These are phyloP conservation scores for Neodiprion virginianus DNA, from an alignment of 1,140 invertebrate species.

Conservation along the genomic window DNA sequence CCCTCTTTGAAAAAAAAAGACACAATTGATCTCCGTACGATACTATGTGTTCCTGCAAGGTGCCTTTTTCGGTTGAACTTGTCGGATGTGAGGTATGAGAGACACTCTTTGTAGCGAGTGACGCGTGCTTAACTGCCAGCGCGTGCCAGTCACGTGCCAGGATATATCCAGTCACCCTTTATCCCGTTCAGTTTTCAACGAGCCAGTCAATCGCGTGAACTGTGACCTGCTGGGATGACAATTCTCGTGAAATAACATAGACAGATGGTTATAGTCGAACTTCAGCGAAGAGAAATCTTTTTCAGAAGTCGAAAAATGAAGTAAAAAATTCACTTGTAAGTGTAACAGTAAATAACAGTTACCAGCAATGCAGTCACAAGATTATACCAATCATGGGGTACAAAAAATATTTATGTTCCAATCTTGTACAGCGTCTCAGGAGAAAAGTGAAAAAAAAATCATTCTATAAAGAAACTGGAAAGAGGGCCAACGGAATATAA, in stretches of 20 bases:
- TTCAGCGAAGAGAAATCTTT: too few relatives aligned
- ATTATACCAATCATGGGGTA: too few relatives aligned
- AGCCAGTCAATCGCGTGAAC: slow-evolving; percentile 28
- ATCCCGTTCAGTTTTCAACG: slow-evolving; percentile 36
- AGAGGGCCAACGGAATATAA: too few relatives aligned
- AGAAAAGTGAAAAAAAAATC: too few relatives aligned
- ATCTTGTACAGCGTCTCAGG: too few relatives aligned
- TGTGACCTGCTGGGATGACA: slow-evolving; percentile 13
- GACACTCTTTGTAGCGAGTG: background rate
- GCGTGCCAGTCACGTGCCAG: slow-evolving; percentile 44
- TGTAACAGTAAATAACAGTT: too few relatives aligned
- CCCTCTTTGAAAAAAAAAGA: too few relatives aligned
- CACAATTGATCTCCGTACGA: background rate
- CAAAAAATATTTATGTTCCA: too few relatives aligned
- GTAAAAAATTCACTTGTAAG: too few relatives aligned
- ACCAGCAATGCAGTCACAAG: too few relatives aligned
- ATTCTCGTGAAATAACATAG: slow-evolving; percentile 28
- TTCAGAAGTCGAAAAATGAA: too few relatives aligned
- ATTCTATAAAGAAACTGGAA: too few relatives aligned
- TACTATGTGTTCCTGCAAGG: background rate
- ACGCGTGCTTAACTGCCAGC: slow-evolving; percentile 38
- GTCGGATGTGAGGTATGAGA: background rate
- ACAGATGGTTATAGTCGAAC: slow-evolving; percentile 26
- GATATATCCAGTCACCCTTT: slow-evolving; percentile 25
- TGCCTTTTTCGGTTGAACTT: background rate